Evolutionary conservation across 1,140 invertebrate genomes (phyloP), one percentile per base, ranked within the genome.

Genomic region (Maconellicoccus hirsutus): DNA sequence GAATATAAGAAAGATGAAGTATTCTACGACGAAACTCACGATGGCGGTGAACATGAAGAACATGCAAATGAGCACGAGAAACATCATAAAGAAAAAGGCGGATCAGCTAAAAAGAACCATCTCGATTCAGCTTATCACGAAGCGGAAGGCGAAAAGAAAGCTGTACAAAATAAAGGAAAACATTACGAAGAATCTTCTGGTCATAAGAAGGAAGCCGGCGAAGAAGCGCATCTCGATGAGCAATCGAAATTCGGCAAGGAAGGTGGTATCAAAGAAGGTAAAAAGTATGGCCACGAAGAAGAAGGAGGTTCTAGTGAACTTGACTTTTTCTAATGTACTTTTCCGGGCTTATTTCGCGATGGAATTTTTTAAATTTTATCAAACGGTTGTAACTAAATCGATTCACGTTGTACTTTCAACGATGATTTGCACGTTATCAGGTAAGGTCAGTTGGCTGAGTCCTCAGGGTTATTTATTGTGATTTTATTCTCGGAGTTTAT

Each of bases 1-100:
- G 86, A 87, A 75, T 82, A 83, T 74, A 84, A 85, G 70, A 86
- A 85, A 76, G 83, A 84, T 10, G 84, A 86, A 75, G 85, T 82
- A 73, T 87, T 83, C 79, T 86, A 85, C 72, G 86, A 87, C 71
- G 85, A 86, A 74, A 82, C 83, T 19, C 82, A 86, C 74, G 84
- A 86, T 74, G 84, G 85, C 75, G 84, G 82, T 0, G 83, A 84
- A 69, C 80, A 82, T 63, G 81, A 82, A 70, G 78, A 85, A 33
- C 78, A 81, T 59, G 81, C 80, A 19, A 81, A 76, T 26, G 71
- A 75, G n/a, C 66, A 74, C 0, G 70, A 74, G n/a, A 69, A 74
- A 14, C 75, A 76, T 70, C 70, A 71, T n/a, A 69, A 77, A 26
- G 73, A 74, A 25, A 74, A 77, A 26, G 76, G 76, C 2, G 74